Evolutionary conservation across 2,888 invertebrate species (phyloP).

Genomic region (Xanthorhoe designata): DNA sequence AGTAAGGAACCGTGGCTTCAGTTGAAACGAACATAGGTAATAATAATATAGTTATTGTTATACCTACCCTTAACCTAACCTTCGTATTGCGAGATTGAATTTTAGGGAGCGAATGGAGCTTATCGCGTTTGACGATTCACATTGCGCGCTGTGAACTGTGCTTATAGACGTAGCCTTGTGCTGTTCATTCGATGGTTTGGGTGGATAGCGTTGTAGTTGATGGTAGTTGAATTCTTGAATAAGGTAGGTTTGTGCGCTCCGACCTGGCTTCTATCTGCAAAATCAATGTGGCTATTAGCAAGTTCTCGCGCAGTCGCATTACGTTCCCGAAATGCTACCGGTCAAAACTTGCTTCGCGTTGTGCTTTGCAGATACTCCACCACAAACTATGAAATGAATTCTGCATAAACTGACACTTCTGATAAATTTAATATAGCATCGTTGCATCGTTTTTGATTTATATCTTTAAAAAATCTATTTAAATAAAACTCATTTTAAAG

Average conservation of each 20-base stretch:
- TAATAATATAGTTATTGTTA: constrained; percentile 79
- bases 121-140: constrained; percentile 52
- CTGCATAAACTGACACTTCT: background rate
- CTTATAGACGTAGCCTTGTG: constrained; percentile 42
- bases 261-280: constrained; percentile 85
- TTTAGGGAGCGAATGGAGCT: constrained; percentile 42
- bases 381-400: constrained; percentile 22
- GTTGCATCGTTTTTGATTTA: background rate
- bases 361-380: constrained; percentile 58
- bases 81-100: constrained; percentile 49
- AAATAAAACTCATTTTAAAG: constrained; percentile 25
- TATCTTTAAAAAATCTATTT: background rate
- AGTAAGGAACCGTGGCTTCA: constrained; percentile 68
- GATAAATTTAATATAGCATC: background rate
- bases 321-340: constrained; percentile 70
- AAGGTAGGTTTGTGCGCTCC: constrained; percentile 79
- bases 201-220: constrained; percentile 50
- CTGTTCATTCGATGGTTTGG: constrained; percentile 53
- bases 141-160: constrained; percentile 55
- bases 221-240: constrained; percentile 55
- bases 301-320: constrained; percentile 85
- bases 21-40: constrained; percentile 73
- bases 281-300: constrained; percentile 85
- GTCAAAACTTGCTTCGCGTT: constrained; percentile 64
- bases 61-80: constrained; percentile 68